Evolutionary conservation across 1,140 invertebrate species (phyloP), one percentile per base, ranked within the genome.

Genomic region (Elysia chlorotica): DNA sequence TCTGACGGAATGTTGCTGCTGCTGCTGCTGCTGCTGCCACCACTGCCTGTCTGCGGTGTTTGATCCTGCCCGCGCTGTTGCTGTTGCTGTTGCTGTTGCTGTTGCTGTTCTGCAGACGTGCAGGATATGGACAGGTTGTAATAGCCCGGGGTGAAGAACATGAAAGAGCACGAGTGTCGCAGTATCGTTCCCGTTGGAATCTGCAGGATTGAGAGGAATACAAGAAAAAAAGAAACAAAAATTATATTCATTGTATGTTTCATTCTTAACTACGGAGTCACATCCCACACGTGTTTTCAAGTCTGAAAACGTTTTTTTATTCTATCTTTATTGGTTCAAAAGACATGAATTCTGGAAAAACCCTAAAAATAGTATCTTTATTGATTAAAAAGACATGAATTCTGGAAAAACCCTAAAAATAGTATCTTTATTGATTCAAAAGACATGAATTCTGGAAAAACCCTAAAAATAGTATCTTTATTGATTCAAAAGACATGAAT

Each of bases 61-160:
- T n/a, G n/a, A n/a, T n/a, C n/a, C n/a, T n/a, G n/a, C n/a, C n/a
- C n/a, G n/a, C n/a, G n/a, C n/a, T n/a, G n/a, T n/a, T n/a, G 41
- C n/a, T 48, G 41, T 48, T n/a, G n/a, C 41, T 48, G 10, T 48
- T 48, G 10, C n/a, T 10, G 10, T 48, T 48, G 41, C 41, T 48
- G 41, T 14, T 48, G 41, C 41, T 48, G 41, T 48, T 48, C 41
- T 10, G 41, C 41, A 10, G 41, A 48, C 41, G 10, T 14, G 41
- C 41, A 71, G 5, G 37, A 21, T 21, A 72, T 35, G 30, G 21
- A 53, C 28, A 72, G n/a, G 5, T 23, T 6, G 30, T 72, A 72
- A 31, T 31, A 72, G 38, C 70, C 70, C 28, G 70, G 70, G 31
- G 61, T 35, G 38, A 65, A 65, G 31, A 72, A 72, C 6, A 72